These are phyloP conservation scores for Drosophila bifasciata DNA, from an alignment of 1,140 invertebrate species.

Conservation along the genomic window DNA sequence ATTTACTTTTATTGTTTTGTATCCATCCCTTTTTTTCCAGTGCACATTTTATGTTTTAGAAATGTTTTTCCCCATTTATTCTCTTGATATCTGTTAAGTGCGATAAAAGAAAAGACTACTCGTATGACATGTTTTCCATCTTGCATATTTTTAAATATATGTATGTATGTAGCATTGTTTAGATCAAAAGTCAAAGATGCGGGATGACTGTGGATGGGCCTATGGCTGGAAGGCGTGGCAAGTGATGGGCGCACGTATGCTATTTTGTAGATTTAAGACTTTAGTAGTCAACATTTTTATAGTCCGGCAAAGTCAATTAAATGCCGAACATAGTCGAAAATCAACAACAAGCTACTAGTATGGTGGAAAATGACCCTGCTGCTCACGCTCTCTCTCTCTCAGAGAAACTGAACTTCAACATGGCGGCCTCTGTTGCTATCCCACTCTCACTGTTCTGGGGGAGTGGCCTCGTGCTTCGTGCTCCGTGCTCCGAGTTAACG, in stretches of 20 bases:
- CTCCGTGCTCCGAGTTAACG: slow-evolving; percentile 8
- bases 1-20: neutral
- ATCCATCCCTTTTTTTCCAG: slow-evolving; percentile 9
- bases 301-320: slow-evolving; percentile 46
- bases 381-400: slow-evolving; percentile 4
- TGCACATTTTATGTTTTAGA: slow-evolving; percentile 22
- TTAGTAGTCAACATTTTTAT: slow-evolving; percentile 32
- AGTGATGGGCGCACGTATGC: neutral
- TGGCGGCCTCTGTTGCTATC: slow-evolving; percentile 33
- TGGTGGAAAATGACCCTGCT: slow-evolving; percentile 29
- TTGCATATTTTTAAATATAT: slow-evolving; percentile 52
- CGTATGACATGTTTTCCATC: slow-evolving; percentile 50
- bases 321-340: slow-evolving; percentile 41
- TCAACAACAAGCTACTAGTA: slow-evolving; percentile 65
- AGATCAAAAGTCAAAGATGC: slow-evolving; percentile 63
- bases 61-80: slow-evolving; percentile 20
- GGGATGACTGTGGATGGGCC: slow-evolving; percentile 12
- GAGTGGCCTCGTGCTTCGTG: slow-evolving; percentile 52
- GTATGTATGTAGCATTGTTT: slow-evolving; percentile 55
- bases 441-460: slow-evolving; percentile 23
- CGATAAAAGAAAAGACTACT: slow-evolving; percentile 51
- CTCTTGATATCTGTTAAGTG: slow-evolving; percentile 65
- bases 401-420: slow-evolving; percentile 35
- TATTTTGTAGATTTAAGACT: slow-evolving; percentile 28
- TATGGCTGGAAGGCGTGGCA: slow-evolving; percentile 21